Conservation (phyloP, 2,113 vertebrate species). For the Sapajus apella region DNA sequence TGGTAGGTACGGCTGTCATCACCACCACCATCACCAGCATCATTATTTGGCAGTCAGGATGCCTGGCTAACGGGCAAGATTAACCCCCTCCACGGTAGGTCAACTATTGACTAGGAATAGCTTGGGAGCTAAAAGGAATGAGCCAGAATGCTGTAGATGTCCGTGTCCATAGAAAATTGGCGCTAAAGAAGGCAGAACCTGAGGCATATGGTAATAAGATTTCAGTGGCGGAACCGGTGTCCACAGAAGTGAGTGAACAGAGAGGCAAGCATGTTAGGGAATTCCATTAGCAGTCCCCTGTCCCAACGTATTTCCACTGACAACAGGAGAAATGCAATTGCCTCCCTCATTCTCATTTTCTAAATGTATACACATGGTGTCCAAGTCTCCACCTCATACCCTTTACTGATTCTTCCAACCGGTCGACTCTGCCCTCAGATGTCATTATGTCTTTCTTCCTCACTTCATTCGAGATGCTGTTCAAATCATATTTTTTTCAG, state of each 20-base stretch:
- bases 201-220: neutral
- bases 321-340: neutral
- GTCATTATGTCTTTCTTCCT: neutral
- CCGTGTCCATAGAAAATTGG: neutral
- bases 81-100: neutral
- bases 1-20: fast-evolving
- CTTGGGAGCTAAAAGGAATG: neutral
- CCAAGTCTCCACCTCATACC: neutral
- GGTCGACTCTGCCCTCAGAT: neutral
- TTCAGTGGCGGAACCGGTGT: neutral
- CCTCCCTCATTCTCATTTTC: neutral
- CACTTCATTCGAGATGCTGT: neutral
- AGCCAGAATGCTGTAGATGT: neutral
- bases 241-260: neutral
- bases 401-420: neutral
- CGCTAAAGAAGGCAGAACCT: neutral
- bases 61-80: neutral
- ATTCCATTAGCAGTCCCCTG: too few species aligned
- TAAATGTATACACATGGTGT: too few species aligned
- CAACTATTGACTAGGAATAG: neutral
- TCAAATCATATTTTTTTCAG: neutral
- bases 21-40: neutral
- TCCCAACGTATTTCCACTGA: neutral
- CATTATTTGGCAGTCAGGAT: neutral
- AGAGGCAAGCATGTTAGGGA: neutral